Base-by-base conservation (phyloP, 2,797 vertebrate genomes). In the Pagetopsis macropterus region DNA sequence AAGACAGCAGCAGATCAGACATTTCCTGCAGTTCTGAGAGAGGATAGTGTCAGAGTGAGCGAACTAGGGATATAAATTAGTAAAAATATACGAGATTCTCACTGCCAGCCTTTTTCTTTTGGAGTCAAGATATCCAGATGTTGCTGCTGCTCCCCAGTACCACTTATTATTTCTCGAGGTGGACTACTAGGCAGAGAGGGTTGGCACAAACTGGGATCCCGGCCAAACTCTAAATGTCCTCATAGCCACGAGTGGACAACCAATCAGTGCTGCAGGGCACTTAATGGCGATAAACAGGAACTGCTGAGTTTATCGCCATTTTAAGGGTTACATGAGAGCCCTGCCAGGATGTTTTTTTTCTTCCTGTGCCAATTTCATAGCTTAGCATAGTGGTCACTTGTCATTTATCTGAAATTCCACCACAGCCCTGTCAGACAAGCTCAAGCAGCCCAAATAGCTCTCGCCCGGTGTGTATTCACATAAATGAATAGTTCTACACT, bases 171-270 rank as follows among this genome's bases (percentile, higher is more conserved):
- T 72, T 44, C 45, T 56, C 33, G 43, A 54, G n/a, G 31, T 74
- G 45, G 15, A 61, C 45, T 13, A 60, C 23, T 27, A 27, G 23
- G 23, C 46, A 64, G 58, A 73, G 41, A 27, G 33, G 33, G 60
- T 37, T 73, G 65, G 65, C 56, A 63, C 57, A 57, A 73, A 63
- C 78, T 70, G 65, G 83, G 70, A 76, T 15, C 15, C 9, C 15
- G 56, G 78, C 70, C 80, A 86, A 64, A 78, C 23, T 61, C 76
- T 58, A 56, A 66, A 83, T 86, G 72, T 84, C 51, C 58, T 67
- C 81, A 81, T 65, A 55, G 74, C 51, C 59, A 59, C 13, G 9
- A 75, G 54, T 43, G 50, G 72, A 84, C 75, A 71, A 65, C 71
- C 59, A 65, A 65, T 85, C 71, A 72, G 52, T 59, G 70, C 48